phyloP scores from a whole-genome alignment of 2,888 invertebrate genomes.

The Melipona beecheii region DNA sequence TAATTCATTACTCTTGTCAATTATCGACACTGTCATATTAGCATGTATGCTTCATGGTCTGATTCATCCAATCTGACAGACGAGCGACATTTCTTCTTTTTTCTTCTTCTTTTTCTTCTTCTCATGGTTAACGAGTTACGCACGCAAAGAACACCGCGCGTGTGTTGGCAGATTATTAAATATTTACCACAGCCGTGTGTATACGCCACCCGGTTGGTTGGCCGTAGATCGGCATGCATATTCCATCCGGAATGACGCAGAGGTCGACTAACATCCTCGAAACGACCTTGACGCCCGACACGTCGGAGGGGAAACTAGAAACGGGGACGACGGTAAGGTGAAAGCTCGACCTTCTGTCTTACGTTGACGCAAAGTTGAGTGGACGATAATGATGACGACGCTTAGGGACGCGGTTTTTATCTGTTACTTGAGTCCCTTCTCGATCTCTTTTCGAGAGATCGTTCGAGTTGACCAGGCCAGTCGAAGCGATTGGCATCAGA shows the following conservation, averaged over 20 bases:
- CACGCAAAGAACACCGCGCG: neutral
- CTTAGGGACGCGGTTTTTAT: slow-evolving; percentile 15
- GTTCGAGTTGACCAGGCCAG: neutral
- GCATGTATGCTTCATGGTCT: neutral
- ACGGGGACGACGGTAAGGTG: slow-evolving; percentile 68
- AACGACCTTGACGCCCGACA: slow-evolving; percentile 63
- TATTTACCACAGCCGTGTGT: slow-evolving; percentile 17
- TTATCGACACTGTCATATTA: neutral
- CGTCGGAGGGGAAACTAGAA: slow-evolving; percentile 47
- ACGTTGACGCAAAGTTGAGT: slow-evolving; percentile 58
- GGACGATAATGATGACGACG: slow-evolving; percentile 53
- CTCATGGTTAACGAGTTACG: slow-evolving; percentile 7
- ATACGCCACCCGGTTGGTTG: neutral
- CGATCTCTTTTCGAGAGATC: neutral
- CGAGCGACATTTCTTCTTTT: neutral
- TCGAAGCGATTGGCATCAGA: too few relatives aligned
- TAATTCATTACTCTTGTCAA: neutral
- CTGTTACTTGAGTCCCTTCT: neutral
- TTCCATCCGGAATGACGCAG: slow-evolving; percentile 62
- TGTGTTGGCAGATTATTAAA: slow-evolving; percentile 14
- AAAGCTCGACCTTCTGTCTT: slow-evolving; percentile 67
- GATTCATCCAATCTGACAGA: slow-evolving; percentile 2
- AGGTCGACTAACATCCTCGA: slow-evolving; percentile 68
- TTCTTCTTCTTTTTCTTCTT: neutral
- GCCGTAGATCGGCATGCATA: slow-evolving; percentile 47